Conservation (phyloP, 2,797 vertebrate genomes). For the Anguilla pacifica region DNA sequence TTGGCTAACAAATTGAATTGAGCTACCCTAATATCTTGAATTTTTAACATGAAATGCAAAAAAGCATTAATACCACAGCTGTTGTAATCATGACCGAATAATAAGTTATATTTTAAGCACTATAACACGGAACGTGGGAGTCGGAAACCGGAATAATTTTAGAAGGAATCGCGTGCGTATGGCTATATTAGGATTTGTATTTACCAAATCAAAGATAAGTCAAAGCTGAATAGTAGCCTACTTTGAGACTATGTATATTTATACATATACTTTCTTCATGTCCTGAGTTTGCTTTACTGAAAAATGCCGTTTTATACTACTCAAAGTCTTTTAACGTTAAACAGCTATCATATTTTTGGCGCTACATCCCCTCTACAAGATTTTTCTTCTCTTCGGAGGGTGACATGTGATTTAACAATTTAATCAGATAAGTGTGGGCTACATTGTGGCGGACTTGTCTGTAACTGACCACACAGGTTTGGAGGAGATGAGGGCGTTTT, state of each 20-base stretch:
- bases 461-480: slow-evolving; percentile 10
- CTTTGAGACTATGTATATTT: neutral
- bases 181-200: neutral
- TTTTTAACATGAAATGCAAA: neutral
- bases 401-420: neutral
- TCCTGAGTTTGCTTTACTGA: neutral
- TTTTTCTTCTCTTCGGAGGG: neutral
- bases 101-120: neutral
- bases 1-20: neutral
- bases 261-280: neutral
- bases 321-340: neutral
- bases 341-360: neutral
- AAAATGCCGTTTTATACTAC: neutral
- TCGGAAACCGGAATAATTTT: neutral
- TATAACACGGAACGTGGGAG: neutral
- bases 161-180: neutral
- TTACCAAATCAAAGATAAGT: neutral
- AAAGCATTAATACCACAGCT: neutral
- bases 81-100: neutral
- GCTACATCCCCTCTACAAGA: neutral
- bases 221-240: neutral
- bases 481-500: neutral
- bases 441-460: neutral
- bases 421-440: neutral
- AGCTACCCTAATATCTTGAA: neutral